These are phyloP conservation scores for Sebastes itinus DNA, from an alignment of 2,797 vertebrate species.

Conservation along the genomic window DNA sequence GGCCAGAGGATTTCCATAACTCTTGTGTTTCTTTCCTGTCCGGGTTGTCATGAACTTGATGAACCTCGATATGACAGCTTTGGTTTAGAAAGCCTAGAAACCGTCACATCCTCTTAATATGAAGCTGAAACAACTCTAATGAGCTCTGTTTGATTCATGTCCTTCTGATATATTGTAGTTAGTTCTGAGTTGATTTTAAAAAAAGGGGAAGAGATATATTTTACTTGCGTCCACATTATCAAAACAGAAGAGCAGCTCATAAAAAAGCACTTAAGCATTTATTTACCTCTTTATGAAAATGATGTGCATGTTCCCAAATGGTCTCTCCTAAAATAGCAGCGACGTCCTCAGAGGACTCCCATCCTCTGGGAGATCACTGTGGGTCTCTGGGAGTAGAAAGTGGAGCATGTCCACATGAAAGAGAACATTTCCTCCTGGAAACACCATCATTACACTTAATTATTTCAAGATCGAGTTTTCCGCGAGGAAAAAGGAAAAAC, in stretches of 20 bases:
- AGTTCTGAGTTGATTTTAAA: not conserved
- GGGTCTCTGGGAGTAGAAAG: slow-evolving; percentile 39
- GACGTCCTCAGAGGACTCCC: slow-evolving; percentile 6
- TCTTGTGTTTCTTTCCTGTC: slow-evolving; percentile 14
- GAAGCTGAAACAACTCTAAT: not conserved
- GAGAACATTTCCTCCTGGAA: slow-evolving; percentile 37
- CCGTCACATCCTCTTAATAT: not conserved
- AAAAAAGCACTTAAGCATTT: slow-evolving; percentile 22
- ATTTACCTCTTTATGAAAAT: slow-evolving; percentile 40
- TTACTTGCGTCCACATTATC: not conserved
- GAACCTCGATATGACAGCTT: slow-evolving; percentile 9
- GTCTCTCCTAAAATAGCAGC: slow-evolving; percentile 40
- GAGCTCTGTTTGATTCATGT: not conserved
- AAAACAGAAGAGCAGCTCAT: not conserved
- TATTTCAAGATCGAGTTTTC: not conserved
- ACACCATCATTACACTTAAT: slow-evolving; percentile 1
- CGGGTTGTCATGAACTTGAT: slow-evolving; percentile 5
- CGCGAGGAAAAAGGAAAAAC: not conserved
- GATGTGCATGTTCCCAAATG: slow-evolving; percentile 18
- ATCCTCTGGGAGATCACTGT: slow-evolving; percentile 34
- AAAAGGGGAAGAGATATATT: not conserved
- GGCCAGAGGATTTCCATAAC: slow-evolving; percentile 18
- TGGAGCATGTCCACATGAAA: slow-evolving; percentile 30
- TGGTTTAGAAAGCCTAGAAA: not conserved
- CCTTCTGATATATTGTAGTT: not conserved